phyloP scores from a whole-genome alignment of 2,797 vertebrate genomes.

The Ceyx erithaca region DNA sequence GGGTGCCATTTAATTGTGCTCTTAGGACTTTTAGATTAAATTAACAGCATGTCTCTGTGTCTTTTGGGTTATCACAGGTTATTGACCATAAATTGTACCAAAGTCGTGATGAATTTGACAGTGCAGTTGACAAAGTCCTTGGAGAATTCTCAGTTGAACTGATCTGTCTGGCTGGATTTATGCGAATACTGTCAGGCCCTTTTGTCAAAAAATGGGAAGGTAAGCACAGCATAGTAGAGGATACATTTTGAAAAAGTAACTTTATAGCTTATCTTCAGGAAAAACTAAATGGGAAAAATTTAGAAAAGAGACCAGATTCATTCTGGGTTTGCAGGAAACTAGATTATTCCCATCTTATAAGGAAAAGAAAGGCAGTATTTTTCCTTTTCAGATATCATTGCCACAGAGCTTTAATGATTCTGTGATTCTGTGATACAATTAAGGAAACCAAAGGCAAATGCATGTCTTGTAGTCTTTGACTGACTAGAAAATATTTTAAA shows the following conservation, averaged over 20 bases:
- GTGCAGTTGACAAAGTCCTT: conserved; percentile 86
- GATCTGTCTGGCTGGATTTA: conserved; percentile 95
- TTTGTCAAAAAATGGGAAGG: conserved; percentile 96
- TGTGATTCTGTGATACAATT: too few species aligned
- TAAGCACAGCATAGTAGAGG: conserved; percentile 51
- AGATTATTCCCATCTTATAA: not conserved
- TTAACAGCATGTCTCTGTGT: not conserved
- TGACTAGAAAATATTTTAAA: not conserved
- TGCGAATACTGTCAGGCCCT: conserved; percentile 92
- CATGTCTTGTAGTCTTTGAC: not conserved
- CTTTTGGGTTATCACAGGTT: conserved; percentile 79
- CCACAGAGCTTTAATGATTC: not conserved
- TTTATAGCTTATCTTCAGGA: not conserved
- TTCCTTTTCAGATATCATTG: not conserved
- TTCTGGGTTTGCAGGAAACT: not conserved
- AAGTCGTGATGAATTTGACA: conserved; percentile 89
- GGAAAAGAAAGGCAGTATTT: not conserved
- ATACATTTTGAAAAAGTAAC: not conserved
- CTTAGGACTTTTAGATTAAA: not conserved
- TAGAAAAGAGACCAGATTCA: not conserved
- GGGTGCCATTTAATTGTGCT: not conserved
- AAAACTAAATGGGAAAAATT: not conserved
- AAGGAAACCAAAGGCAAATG: not conserved
- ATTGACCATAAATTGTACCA: conserved; percentile 92
- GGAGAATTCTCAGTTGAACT: conserved; percentile 88